Evolutionary conservation across 1,140 invertebrate species (phyloP).

Genomic region (Teleogryllus occipitalis): DNA sequence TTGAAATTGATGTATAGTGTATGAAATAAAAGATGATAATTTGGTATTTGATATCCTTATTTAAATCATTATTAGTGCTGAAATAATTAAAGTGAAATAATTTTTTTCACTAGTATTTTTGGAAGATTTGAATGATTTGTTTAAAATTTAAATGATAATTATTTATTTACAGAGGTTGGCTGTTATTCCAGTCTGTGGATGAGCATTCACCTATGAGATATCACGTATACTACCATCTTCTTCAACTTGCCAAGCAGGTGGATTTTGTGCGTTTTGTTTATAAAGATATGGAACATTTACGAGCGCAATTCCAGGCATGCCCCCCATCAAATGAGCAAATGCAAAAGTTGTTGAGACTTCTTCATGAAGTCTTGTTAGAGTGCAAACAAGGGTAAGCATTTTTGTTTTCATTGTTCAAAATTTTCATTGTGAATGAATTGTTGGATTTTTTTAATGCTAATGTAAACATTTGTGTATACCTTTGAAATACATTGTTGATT

Average conservation of each 20-base stretch:
- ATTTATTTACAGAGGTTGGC: conserved; percentile 54
- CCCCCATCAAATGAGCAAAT: conserved; percentile 83
- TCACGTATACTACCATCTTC: conserved; percentile 84
- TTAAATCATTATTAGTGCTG: not conserved
- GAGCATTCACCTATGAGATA: conserved; percentile 76
- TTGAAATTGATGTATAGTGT: too few relatives aligned
- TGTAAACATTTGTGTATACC: too few relatives aligned
- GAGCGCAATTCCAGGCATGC: conserved; percentile 72
- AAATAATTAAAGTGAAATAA: not conserved
- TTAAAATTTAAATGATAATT: not conserved
- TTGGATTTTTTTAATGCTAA: too few relatives aligned
- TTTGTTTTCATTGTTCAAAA: not conserved
- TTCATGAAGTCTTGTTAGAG: conserved; percentile 79
- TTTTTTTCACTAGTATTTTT: not conserved
- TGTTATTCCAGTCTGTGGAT: conserved; percentile 84
- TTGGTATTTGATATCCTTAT: not conserved
- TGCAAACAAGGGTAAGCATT: conserved; percentile 53
- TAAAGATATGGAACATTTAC: conserved; percentile 68
- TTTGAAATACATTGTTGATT: too few relatives aligned
- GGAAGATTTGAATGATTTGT: not conserved
- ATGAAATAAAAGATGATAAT: too few relatives aligned
- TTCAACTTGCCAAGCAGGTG: conserved; percentile 78
- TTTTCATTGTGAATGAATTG: too few relatives aligned
- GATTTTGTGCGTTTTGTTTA: conserved; percentile 77
- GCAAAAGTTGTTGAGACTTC: conserved; percentile 79